These are phyloP conservation scores for Cotesia congregata DNA, from an alignment of 2,888 invertebrate genomes.

Conservation along the genomic window DNA sequence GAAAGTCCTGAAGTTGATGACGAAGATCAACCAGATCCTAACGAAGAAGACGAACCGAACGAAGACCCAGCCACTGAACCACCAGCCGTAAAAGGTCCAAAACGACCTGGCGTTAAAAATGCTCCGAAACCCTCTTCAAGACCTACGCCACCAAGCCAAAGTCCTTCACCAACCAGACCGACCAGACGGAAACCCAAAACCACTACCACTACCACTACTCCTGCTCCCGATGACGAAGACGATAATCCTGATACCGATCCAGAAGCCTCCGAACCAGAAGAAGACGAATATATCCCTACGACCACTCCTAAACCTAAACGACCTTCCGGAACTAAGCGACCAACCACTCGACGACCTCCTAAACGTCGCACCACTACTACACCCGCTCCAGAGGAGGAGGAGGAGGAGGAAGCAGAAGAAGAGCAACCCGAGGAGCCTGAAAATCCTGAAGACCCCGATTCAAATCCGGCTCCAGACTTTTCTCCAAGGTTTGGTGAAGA, in stretches of 20 bases:
- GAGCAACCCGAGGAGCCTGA: not conserved
- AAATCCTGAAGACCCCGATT: not conserved
- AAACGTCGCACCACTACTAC: conserved; percentile 7
- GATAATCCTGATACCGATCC: conserved; percentile 22
- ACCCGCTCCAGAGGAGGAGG: not conserved
- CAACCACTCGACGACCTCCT: not conserved
- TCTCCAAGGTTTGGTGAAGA: conserved; percentile 15
- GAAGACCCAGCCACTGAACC: conserved; percentile 23
- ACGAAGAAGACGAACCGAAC: conserved; percentile 21
- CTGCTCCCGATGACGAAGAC: conserved; percentile 26
- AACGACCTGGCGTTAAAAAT: conserved; percentile 20
- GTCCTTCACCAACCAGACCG: conserved; percentile 5
- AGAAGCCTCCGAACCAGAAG: conserved; percentile 9
- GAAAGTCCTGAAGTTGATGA: conserved; percentile 30
- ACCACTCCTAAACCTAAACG: conserved; percentile 11
- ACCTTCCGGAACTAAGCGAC: not conserved
- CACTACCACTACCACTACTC: not conserved
- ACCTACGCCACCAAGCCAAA: conserved; percentile 6
- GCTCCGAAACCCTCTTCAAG: conserved; percentile 10
- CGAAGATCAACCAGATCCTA: conserved; percentile 17
- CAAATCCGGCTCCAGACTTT: conserved; percentile 10
- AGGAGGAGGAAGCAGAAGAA: conserved; percentile 9
- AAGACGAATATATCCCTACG: conserved; percentile 5
- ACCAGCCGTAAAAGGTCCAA: conserved; percentile 10
- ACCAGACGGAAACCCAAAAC: conserved; percentile 22